phyloP scores from a whole-genome alignment of 2,113 vertebrate species.

The Zootoca vivipara region DNA sequence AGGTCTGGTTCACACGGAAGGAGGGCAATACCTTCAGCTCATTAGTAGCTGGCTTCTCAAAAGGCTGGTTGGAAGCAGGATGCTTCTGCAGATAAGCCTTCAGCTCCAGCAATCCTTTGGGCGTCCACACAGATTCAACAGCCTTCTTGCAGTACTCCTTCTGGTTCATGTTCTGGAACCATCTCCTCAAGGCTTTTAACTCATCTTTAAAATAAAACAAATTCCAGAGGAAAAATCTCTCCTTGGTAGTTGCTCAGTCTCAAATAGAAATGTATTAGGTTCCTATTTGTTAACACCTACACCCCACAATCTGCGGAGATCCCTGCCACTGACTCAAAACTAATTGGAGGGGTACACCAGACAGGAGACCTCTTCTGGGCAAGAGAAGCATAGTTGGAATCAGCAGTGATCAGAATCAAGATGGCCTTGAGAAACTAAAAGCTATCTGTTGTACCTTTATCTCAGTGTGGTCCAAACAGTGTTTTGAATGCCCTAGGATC shows the following conservation, averaged over 20 bases:
- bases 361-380: neutral
- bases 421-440: neutral
- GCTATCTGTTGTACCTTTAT: neutral
- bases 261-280: neutral
- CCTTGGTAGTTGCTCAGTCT: neutral
- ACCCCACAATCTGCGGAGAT: no score
- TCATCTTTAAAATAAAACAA: constrained; percentile 73
- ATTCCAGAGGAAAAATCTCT: neutral
- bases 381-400: neutral
- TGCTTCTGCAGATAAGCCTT: constrained; percentile 85
- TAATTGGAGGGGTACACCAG: neutral
- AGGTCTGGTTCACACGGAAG: no score
- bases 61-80: constrained; percentile 65
- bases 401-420: neutral
- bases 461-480: neutral
- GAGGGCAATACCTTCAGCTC: constrained; percentile 78
- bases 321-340: no score
- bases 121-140: constrained; percentile 75
- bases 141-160: constrained; percentile 78
- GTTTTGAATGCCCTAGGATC: neutral
- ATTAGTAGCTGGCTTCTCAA: constrained; percentile 70
- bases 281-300: neutral
- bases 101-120: constrained; percentile 74
- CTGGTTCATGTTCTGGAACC: constrained; percentile 83
- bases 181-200: constrained; percentile 70